Conservation (phyloP, 2,888 invertebrate genomes). For the Heliconius cydno region DNA sequence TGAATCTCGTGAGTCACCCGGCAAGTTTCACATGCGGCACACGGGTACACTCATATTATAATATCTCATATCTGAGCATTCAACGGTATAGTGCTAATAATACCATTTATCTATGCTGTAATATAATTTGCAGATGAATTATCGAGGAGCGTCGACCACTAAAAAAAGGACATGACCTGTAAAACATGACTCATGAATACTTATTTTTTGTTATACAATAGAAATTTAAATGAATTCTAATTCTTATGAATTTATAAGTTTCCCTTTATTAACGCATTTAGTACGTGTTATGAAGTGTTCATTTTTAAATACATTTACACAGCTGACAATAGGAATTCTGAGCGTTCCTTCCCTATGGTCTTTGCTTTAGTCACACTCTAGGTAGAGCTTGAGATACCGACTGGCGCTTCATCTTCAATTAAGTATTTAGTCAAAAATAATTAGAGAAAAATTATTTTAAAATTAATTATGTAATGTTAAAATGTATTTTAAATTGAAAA, state of each 20-base stretch:
- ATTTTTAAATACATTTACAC: conserved; percentile 27
- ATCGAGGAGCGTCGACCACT: conserved; percentile 6
- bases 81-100: conserved; percentile 33
- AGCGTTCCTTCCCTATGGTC: conserved; percentile 28
- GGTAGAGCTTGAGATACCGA: conserved; percentile 34
- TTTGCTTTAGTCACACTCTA: conserved; percentile 41
- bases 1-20: conserved; percentile 38
- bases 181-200: not conserved
- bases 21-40: conserved; percentile 44
- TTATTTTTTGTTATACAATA: not conserved
- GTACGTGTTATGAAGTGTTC: not conserved
- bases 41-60: not conserved
- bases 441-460: too few relatives aligned
- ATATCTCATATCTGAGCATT: conserved; percentile 16
- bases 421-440: too few relatives aligned
- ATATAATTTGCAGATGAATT: conserved; percentile 22
- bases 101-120: conserved; percentile 36
- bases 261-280: not conserved
- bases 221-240: conserved; percentile 3
- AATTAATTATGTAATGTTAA: not conserved
- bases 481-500: not conserved
- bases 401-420: not conserved
- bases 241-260: not conserved
- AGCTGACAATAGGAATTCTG: conserved; percentile 33
- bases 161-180: conserved; percentile 12